Evolutionary conservation across 2,888 invertebrate species (phyloP).

Genomic region (Sinelater perroti): DNA sequence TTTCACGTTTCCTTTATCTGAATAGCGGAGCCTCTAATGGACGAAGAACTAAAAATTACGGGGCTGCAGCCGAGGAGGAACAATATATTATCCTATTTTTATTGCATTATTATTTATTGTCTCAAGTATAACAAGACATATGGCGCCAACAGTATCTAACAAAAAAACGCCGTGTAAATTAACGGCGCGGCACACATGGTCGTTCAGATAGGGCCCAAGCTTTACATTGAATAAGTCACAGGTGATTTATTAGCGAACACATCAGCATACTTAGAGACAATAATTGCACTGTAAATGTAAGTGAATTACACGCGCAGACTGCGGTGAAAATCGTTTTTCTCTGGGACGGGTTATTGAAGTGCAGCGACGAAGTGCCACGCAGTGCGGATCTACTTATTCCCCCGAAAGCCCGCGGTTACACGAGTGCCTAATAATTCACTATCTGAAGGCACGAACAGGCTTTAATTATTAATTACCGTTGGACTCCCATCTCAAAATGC

Average conservation of each 20-base stretch:
- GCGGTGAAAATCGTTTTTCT: conserved; percentile 10
- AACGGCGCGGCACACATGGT: conserved; percentile 44
- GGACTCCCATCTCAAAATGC: conserved; percentile 53
- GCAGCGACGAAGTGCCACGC: neutral
- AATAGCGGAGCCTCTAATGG: conserved; percentile 13
- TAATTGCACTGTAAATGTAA: conserved; percentile 49
- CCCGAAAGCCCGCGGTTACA: conserved; percentile 21
- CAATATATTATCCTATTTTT: conserved; percentile 31
- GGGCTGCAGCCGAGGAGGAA: conserved; percentile 13
- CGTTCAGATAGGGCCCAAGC: conserved; percentile 46
- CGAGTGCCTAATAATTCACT: conserved; percentile 52
- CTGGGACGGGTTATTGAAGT: conserved; percentile 9
- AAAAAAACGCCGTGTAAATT: conserved; percentile 47
- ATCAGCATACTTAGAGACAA: conserved; percentile 49
- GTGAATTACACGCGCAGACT: conserved; percentile 10
- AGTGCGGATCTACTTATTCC: conserved; percentile 16
- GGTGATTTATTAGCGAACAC: conserved; percentile 48
- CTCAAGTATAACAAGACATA: conserved; percentile 41
- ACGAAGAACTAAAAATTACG: conserved; percentile 16
- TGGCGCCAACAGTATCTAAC: conserved; percentile 50
- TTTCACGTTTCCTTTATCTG: conserved; percentile 20
- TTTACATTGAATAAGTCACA: conserved; percentile 51
- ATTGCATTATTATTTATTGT: conserved; percentile 34
- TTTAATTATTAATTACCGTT: conserved; percentile 55
- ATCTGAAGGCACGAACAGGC: conserved; percentile 40